Evolutionary conservation across 2,797 vertebrate species (phyloP), one percentile per base, ranked within the genome.

Genomic region (Trematomus bernacchii): DNA sequence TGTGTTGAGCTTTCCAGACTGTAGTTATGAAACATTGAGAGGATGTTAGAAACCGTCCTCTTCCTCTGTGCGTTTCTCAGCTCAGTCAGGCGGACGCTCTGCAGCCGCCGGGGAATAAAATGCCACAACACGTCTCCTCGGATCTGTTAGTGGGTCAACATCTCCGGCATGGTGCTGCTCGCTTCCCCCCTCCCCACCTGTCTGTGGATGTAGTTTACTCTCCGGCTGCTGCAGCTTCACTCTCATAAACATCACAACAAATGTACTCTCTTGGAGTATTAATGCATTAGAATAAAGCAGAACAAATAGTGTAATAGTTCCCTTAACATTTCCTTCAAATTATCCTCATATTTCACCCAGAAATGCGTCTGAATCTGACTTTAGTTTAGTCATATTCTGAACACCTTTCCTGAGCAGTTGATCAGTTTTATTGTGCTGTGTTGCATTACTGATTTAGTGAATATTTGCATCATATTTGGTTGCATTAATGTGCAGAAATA

Each of bases 111-210:
- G 68, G 85, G 76, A 76, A 58, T n/a, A 44, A 50, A 71, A 80
- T 58, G 74, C 79, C 82, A 86, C 80, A 67, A 77, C 77, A 46
- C 51, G 73, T 76, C 50, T 54, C 71, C 48, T 68, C n/a, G 9
- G 51, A 80, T 78, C 71, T 44, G 1, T 48, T n/a, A 53, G 73
- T 51, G 60, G 73, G 68, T 67, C 79, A 63, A 42, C 60, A 43
- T 72, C 66, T 66, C 70, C 6, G 0, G 51, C 66, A 21, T 51
- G 67, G 47, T 52, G 64, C 77, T 60, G 46, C 80, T 62, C 13
- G 3, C 64, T 13, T 30, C 61, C 46, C 27, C 46, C 57, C 53
- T 0, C 46, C 40, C 18, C 1, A 1, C 21, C 16, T 2, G 23
- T 51, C 52, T 44, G 64, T 42, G 59, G 43, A 27, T 46, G 57